These are phyloP conservation scores for Mechanitis mazaeus DNA, from an alignment of 2,888 invertebrate genomes.

Conservation along the genomic window DNA sequence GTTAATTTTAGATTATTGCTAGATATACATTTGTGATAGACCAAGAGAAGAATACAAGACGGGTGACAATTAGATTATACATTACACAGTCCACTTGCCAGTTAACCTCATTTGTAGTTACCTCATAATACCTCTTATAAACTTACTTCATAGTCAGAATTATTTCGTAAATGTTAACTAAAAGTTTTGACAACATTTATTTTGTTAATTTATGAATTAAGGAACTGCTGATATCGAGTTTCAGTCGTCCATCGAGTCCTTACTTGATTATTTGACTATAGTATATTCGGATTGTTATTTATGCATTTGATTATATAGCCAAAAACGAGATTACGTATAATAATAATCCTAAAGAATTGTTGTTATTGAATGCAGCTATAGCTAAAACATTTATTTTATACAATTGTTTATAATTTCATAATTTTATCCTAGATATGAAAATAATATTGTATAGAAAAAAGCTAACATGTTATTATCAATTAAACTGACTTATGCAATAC, in stretches of 20 bases:
- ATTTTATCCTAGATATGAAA: too few relatives aligned
- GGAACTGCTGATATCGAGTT: not conserved
- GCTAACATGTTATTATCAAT: too few relatives aligned
- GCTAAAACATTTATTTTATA: too few relatives aligned
- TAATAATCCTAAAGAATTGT: too few relatives aligned
- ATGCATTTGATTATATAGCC: too few relatives aligned
- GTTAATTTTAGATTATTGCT: not conserved
- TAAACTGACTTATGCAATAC: too few relatives aligned
- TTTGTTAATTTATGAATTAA: not conserved
- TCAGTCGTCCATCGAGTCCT: not conserved
- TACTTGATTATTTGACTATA: not conserved
- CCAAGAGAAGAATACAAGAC: not conserved
- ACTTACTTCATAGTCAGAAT: not conserved
- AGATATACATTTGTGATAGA: not conserved
- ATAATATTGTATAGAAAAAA: too few relatives aligned
- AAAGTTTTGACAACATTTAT: not conserved
- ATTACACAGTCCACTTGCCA: not conserved
- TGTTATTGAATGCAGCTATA: too few relatives aligned
- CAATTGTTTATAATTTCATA: too few relatives aligned
- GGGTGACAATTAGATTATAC: constrained; percentile 4
- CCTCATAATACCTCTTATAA: constrained; percentile 13
- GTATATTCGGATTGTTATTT: too few relatives aligned
- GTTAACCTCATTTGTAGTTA: constrained; percentile 13
- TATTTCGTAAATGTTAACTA: not conserved
- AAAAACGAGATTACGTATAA: too few relatives aligned